Conservation (phyloP, 2,797 vertebrate species). For the Cyprinodon diabolis region DNA sequence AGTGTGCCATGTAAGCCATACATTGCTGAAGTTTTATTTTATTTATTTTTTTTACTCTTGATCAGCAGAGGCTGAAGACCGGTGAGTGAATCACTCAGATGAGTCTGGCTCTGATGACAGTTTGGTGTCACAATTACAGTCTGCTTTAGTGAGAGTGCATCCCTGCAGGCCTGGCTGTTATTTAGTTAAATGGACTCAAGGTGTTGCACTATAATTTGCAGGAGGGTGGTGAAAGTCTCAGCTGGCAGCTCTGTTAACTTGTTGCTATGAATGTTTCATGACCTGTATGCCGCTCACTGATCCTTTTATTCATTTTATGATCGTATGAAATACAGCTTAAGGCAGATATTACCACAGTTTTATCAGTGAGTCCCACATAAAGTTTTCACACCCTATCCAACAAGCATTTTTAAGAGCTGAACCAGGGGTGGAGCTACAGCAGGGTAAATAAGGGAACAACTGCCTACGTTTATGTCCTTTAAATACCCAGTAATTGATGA, state of each 20-base stretch:
- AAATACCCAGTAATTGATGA: too few species aligned
- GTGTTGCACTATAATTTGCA: not conserved
- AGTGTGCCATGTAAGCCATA: conserved; percentile 16
- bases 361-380: too few species aligned
- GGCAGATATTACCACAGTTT: too few species aligned
- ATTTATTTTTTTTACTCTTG: not conserved
- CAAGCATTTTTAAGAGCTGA: too few species aligned
- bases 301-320: not conserved
- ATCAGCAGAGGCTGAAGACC: too few species aligned
- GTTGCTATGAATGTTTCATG: not conserved
- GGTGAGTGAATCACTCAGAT: conserved; percentile 5
- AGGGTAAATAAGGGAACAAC: too few species aligned
- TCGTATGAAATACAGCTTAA: too few species aligned
- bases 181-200: conserved; percentile 4
- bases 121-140: conserved; percentile 4
- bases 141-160: conserved; percentile 1
- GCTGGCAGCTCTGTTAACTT: conserved; percentile 2
- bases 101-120: conserved; percentile 3
- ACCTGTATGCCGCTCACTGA: not conserved
- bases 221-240: not conserved
- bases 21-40: not conserved
- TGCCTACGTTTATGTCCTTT: too few species aligned
- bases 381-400: too few species aligned
- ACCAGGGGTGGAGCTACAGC: too few species aligned
- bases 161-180: not conserved